A percentile compares a stretch with the other conserved stretches of the same genome.
Evolutionary conservation across 2,113 vertebrate species (phyloP).

Genomic region (Clarias magur): DNA sequence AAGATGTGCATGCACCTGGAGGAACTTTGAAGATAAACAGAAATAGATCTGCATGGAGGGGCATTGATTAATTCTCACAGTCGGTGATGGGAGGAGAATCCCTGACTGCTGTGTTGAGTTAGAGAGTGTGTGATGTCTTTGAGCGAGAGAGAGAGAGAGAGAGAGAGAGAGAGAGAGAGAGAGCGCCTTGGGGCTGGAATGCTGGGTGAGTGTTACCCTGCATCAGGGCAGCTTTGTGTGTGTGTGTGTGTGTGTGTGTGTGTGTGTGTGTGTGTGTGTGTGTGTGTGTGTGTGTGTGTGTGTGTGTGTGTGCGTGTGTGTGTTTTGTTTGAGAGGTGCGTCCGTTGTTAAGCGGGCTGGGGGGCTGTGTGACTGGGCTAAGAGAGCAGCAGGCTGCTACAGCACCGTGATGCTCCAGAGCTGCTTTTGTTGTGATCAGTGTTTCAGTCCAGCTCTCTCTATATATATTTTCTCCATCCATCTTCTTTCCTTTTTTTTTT

Average conservation of each 20-base stretch:
- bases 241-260: slow-evolving; percentile 46
- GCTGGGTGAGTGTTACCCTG: slow-evolving; percentile 54
- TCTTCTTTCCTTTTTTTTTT: slow-evolving; percentile 31
- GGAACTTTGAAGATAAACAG: slow-evolving; percentile 58
- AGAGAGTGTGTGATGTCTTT: slow-evolving; percentile 46
- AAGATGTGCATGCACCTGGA: slow-evolving; percentile 42
- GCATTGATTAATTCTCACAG: slow-evolving; percentile 56
- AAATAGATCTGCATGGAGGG: slow-evolving; percentile 53
- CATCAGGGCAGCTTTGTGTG: slow-evolving; percentile 42
- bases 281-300: slow-evolving; percentile 48
- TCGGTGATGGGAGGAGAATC: slow-evolving; percentile 47
- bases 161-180: slow-evolving; percentile 44
- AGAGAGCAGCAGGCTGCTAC: slow-evolving; percentile 43
- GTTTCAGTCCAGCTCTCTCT: slow-evolving; percentile 61
- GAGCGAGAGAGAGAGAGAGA: slow-evolving; percentile 37
- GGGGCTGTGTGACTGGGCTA: slow-evolving; percentile 70
- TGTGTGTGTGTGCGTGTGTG: slow-evolving; percentile 46
- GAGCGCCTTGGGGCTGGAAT: slow-evolving; percentile 45
- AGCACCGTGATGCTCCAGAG: slow-evolving; percentile 60
- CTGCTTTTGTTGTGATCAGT: slow-evolving; percentile 69
- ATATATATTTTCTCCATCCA: slow-evolving; percentile 19
- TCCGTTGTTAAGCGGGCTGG: slow-evolving; percentile 72
- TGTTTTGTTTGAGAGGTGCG: slow-evolving; percentile 56
- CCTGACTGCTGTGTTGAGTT: slow-evolving; percentile 49
- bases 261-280: slow-evolving; percentile 50